These are phyloP conservation scores for Archips crataeganus DNA, from an alignment of 2,888 invertebrate species.

Conservation along the genomic window DNA sequence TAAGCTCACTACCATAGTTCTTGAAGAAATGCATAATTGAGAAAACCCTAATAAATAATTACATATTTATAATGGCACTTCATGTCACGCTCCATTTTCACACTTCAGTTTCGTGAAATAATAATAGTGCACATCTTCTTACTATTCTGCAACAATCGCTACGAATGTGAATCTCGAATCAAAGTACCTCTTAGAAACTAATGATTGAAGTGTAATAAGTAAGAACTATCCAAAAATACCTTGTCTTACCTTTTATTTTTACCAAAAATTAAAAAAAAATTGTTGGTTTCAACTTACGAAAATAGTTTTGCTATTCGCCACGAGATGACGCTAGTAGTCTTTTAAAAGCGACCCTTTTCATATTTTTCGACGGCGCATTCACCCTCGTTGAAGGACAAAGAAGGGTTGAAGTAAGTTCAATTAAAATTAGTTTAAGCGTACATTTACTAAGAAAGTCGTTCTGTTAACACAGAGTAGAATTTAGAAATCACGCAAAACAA, in stretches of 20 bases:
- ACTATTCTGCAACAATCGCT: too few species aligned
- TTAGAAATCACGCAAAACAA: too few species aligned
- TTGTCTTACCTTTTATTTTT: too few species aligned
- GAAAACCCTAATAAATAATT: neutral
- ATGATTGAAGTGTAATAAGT: too few species aligned
- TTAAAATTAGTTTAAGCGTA: constrained; percentile 23
- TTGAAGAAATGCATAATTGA: neutral
- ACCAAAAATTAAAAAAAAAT: neutral
- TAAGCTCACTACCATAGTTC: neutral
- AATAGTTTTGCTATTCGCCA: constrained; percentile 44
- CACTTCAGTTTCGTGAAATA: too few species aligned
- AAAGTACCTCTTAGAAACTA: too few species aligned
- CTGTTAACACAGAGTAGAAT: too few species aligned
- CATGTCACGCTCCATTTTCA: too few species aligned
- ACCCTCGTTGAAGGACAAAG: constrained; percentile 4
- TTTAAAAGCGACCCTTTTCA: constrained; percentile 20
- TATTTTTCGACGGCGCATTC: constrained; percentile 29
- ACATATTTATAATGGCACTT: too few species aligned
- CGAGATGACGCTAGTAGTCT: constrained; percentile 47
- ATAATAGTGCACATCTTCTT: too few species aligned
- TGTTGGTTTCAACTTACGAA: neutral
- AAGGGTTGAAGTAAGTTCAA: constrained; percentile 26
- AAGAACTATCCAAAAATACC: too few species aligned
- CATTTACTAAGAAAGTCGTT: neutral
- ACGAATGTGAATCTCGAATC: too few species aligned